Base-by-base conservation (phyloP, 2,113 vertebrate genomes). In the Pterocles orientalis region DNA sequence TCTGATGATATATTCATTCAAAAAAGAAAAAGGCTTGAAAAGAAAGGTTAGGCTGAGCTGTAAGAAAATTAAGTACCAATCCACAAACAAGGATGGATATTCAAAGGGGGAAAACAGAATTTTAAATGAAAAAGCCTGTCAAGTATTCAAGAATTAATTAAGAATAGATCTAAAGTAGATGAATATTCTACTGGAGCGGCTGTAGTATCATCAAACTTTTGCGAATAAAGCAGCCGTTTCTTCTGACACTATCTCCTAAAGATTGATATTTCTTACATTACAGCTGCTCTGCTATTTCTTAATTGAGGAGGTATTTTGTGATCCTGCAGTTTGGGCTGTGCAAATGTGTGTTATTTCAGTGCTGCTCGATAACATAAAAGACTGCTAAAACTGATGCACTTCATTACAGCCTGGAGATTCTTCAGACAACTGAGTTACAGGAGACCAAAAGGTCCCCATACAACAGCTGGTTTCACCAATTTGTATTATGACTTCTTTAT, bases 141-240 rank as follows among this genome's bases (percentile, higher is more conserved):
- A 94, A 76, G 68, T 56, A 91, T 82, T 96, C 84, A 89, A 93
- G 72, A 96, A 93, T 97, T 96, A 98, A 97, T 96, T 96, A 97
- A 97, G 89, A 97, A 94, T 65, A 95, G 85, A 97, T 82, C 82
- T 94, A 77, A 92, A 95, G 65, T 75, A 93, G 88, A 97, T 86
- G 80, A 96, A 92, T 94, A 92, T 68, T 95, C 65, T 96, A 54
- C 80, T 95, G 61, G 60, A 94, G 68, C 60, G 73, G 34, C 64
- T 94, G 69, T 56, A 88, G 48, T 81, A 81, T 76, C 92, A 88
- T 92, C 84, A 95, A 90, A 92, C n/a, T 83, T 53, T 75, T 69
- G 75, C 73, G 95, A 90, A 95, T 88, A 94, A 97, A 95, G 60
- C 56, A 93, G 48, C 19, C 41, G 61, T 86, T 95, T 95, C 61